phyloP scores from a whole-genome alignment of 2,888 invertebrate genomes.

The Onthophagus sagittarius region DNA sequence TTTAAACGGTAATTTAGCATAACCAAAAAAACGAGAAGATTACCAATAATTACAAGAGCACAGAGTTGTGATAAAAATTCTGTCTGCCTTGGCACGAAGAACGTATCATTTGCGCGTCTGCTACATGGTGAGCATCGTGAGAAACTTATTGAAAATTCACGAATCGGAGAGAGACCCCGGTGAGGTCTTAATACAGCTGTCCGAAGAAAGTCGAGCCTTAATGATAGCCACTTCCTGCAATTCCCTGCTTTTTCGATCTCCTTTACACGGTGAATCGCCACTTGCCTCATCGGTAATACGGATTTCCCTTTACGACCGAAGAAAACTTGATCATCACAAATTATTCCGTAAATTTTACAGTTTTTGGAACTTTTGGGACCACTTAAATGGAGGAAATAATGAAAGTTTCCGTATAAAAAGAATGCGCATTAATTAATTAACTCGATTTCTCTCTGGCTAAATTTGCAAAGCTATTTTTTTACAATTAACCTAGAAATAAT shows the following conservation, averaged over 20 bases:
- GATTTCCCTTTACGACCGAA: neutral
- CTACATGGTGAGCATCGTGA: constrained; percentile 1
- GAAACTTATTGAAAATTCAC: constrained; percentile 11
- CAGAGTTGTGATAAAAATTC: constrained; percentile 6
- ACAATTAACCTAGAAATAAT: neutral
- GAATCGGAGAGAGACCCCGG: neutral
- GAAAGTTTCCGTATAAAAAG: neutral
- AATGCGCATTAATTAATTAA: neutral
- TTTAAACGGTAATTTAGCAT: constrained; percentile 1
- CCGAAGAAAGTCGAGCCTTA: neutral
- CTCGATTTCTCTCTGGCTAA: neutral
- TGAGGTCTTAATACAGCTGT: neutral
- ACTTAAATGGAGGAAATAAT: neutral
- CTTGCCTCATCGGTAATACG: neutral
- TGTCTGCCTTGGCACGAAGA: neutral
- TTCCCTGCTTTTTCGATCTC: neutral
- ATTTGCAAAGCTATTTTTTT: neutral
- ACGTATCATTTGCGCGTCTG: neutral
- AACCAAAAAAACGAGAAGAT: neutral
- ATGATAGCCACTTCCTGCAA: neutral
- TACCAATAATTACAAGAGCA: constrained; percentile 4
- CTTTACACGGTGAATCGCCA: neutral
- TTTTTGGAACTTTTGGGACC: neutral
- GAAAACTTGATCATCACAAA: neutral
- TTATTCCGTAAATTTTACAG: neutral